Base-by-base conservation (phyloP, 2,888 invertebrate genomes). In the Toxonevra muliebris region DNA sequence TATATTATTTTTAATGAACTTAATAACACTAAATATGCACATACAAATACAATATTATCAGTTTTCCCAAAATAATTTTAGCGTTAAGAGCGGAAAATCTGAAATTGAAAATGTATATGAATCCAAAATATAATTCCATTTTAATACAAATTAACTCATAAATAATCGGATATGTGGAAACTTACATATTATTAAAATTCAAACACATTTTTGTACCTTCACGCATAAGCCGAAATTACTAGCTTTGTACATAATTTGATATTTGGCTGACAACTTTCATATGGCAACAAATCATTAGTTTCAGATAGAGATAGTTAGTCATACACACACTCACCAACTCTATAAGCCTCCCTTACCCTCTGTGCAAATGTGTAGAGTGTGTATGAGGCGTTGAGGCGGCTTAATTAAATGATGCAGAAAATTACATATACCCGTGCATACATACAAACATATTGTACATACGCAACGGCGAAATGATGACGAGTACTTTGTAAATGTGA, bases 391-490 rank as follows among this genome's bases (percentile, higher is more conserved):
- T 69, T 75, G 75, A 81, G 77, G 76, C 80, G 77, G 80, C 82
- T 83, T 82, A 83, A 83, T 84, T 84, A 82, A 83, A 84, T 84
- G 83, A 82, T 76, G 82, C 81, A 81, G 79, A 82, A 75, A 73
- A 75, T 75, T 71, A 70, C 17, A 48, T 20, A 45, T 3, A 59
- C 1, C 13, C 5, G 8, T 7, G n/a, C 17, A 58, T 15, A 41
- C 42, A 58, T 12, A 41, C 17, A 52, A 15, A 52, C 13, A 52
- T 52, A 13, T 52, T 15, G n/a, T n/a, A n/a, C n/a, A n/a, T n/a
- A n/a, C n/a, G n/a, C n/a, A n/a, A n/a, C n/a, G n/a, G n/a, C n/a
- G n/a, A n/a, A n/a, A n/a, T n/a, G n/a, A n/a, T n/a, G n/a, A n/a
- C n/a, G n/a, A n/a, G n/a, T n/a, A n/a, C n/a, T n/a, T n/a, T n/a